Base-by-base conservation (phyloP, 2,888 invertebrate genomes). In the Cryptops parisi region DNA sequence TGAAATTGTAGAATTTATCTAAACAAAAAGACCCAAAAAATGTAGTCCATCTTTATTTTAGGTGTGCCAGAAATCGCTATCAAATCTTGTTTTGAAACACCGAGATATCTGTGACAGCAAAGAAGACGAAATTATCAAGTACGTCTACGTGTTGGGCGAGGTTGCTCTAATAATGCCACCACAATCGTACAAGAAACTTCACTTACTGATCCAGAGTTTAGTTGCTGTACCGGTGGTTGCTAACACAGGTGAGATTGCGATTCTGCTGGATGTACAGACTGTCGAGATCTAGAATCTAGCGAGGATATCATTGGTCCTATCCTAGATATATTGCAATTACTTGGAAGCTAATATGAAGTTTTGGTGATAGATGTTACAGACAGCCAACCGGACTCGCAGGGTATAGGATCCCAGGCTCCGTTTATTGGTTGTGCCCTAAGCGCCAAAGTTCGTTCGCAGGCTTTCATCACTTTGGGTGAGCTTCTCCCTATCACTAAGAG, bases 111-210 rank as follows among this genome's bases (percentile, higher is more conserved):
- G 33, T 33, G 15, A 33, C 9, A 9, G 6, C 12, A 63, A 67
- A 39, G 70, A 71, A 55, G 68, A 68, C 39, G 47, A 57, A 47
- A 57, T 68, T 5, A 62, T 68, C 3, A 60, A 65, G 38, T 64
- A 68, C 54, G 60, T 73, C 52, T 66, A 68, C 55, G 69, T 70
- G 0, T 60, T 73, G 40, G 73, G 72, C 25, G 73, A 67, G 56
- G 60, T 63, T 17, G 62, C 65, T 4, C 69, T 70, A 60, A 62
- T 70, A 22, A 68, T 68, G 53, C 72, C 73, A 0, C 61, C 60
- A 2, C 61, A 64, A 33, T 65, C 69, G 21, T 67, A 69, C 19
- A 64, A 65, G 52, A 62, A 68, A 22, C 62, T 68, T 24, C 67
- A 67, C 55, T 63, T 70, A 48, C 61, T 71, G 25, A 63, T 72